Evolutionary conservation across 2,888 invertebrate species (phyloP).

Genomic region (Mallateleia sp.): DNA sequence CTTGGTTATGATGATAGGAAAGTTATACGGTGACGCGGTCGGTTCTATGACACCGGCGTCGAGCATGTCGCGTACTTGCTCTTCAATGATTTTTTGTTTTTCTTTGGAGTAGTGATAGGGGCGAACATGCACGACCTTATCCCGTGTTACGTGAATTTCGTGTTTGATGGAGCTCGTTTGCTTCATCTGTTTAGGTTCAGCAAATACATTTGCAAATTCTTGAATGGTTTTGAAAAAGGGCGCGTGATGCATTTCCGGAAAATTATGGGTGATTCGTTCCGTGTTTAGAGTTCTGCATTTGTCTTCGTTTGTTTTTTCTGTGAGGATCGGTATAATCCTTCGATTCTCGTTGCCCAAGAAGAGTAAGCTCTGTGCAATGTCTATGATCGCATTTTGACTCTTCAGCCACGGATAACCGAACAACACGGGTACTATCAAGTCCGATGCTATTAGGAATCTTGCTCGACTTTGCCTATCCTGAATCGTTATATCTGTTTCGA

Average conservation of each 20-base stretch:
- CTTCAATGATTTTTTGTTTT: conserved; percentile 20
- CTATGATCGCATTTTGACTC: not conserved
- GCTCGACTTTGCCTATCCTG: not conserved
- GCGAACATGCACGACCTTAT: not conserved
- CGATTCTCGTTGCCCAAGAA: not conserved
- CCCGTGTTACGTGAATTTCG: not conserved
- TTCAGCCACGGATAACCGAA: not conserved
- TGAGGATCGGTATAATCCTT: not conserved
- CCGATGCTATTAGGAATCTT: not conserved
- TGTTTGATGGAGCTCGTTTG: not conserved
- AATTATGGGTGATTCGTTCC: no score
- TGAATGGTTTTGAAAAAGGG: not conserved
- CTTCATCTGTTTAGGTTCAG: not conserved
- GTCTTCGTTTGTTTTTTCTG: not conserved
- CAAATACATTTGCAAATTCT: not conserved
- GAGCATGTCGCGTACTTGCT: conserved; percentile 76
- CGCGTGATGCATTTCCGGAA: no score
- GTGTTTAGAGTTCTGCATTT: no score
- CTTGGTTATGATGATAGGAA: conserved; percentile 67
- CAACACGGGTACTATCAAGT: not conserved
- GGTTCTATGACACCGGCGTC: conserved; percentile 71
- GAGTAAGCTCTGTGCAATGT: not conserved
- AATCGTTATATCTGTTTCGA: not conserved
- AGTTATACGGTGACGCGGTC: conserved; percentile 64
- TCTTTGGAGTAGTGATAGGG: conserved; percentile 41